These are phyloP conservation scores for Drepana falcataria DNA, from an alignment of 2,888 invertebrate species.

Conservation along the genomic window DNA sequence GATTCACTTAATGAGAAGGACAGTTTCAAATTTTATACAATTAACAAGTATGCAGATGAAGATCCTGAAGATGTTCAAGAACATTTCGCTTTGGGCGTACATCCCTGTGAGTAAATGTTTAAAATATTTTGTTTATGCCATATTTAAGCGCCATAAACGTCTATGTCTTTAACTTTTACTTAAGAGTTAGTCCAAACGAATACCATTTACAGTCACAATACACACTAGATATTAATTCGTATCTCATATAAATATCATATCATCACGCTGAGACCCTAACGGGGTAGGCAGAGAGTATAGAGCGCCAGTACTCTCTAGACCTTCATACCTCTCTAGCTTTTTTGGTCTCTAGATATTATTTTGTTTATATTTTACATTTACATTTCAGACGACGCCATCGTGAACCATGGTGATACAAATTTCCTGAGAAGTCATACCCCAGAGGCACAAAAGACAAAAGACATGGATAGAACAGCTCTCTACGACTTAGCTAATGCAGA, in stretches of 20 bases:
- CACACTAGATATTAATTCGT: too few relatives aligned
- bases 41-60: conserved; percentile 47
- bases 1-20: conserved; percentile 32
- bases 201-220: too few relatives aligned
- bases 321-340: too few relatives aligned
- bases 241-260: too few relatives aligned
- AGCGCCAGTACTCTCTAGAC: too few relatives aligned
- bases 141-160: too few relatives aligned
- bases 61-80: conserved; percentile 32
- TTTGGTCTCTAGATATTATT: neutral
- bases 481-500: conserved; percentile 40
- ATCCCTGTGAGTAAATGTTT: conserved; percentile 50
- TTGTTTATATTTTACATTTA: neutral
- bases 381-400: neutral
- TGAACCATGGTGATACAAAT: neutral
- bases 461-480: conserved; percentile 22
- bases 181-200: too few relatives aligned
- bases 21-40: conserved; percentile 26
- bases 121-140: too few relatives aligned
- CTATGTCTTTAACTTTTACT: too few relatives aligned
- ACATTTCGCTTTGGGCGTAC: conserved; percentile 34
- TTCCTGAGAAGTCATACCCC: conserved; percentile 11
- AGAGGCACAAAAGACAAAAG: conserved; percentile 8
- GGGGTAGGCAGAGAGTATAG: too few relatives aligned
- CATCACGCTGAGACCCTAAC: too few relatives aligned